A percentile compares a stretch with the other conserved stretches of the same genome.
Evolutionary conservation across 2,888 invertebrate species (phyloP).

Genomic region (Frankliniella fusca): DNA sequence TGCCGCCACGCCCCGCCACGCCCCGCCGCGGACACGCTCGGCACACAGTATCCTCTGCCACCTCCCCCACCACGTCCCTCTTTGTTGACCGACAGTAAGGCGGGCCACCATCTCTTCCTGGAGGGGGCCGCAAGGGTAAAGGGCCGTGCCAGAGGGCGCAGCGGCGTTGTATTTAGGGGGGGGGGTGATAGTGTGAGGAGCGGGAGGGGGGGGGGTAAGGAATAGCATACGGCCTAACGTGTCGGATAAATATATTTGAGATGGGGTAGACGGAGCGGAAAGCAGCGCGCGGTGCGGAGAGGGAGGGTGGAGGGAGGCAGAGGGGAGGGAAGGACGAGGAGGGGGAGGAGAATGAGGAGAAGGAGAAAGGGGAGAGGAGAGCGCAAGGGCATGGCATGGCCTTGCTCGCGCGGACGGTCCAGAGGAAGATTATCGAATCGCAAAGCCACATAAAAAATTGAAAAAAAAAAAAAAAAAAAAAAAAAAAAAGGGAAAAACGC

Average conservation of each 20-base stretch:
- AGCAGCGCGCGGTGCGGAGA: not conserved
- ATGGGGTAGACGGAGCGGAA: not conserved
- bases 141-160: no score
- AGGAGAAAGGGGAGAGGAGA: no score
- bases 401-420: no score
- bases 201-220: not conserved
- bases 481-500: no score
- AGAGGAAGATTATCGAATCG: no score
- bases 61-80: not conserved
- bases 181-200: not conserved
- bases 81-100: constrained; percentile 4
- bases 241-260: constrained; percentile 18
- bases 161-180: not conserved
- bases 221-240: not conserved
- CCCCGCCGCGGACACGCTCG: not conserved
- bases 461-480: no score
- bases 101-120: not conserved
- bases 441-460: no score
- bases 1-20: not conserved
- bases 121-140: not conserved
- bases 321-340: no score
- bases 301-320: not conserved
- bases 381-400: no score
- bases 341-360: no score
- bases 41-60: not conserved